A percentile compares a stretch with the other conserved stretches of the same genome.
phyloP scores from a whole-genome alignment of 2,113 vertebrate genomes.

The Regulus satrapa region DNA sequence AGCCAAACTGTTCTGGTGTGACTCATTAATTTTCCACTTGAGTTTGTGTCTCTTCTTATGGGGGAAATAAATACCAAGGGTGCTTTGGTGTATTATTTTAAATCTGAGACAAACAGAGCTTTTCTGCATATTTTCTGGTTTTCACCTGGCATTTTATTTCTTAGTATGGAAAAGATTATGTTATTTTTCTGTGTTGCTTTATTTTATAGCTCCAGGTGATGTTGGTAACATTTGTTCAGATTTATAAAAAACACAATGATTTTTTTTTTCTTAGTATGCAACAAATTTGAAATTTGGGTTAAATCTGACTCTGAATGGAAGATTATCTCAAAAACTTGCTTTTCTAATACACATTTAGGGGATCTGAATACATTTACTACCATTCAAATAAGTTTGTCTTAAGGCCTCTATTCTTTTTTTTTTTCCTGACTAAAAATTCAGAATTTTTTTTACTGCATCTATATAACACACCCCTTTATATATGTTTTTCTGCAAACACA shows the following conservation, averaged over 20 bases:
- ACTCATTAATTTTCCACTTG: slow-evolving; percentile 18
- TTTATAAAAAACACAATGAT: background rate
- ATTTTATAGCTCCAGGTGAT: background rate
- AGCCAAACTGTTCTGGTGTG: background rate
- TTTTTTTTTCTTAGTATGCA: background rate
- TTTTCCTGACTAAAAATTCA: background rate
- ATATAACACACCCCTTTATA: background rate
- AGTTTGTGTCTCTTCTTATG: background rate
- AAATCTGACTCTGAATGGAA: background rate
- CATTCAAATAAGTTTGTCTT: background rate
- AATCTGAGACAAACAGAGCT: background rate
- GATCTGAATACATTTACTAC: background rate
- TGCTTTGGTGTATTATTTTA: background rate
- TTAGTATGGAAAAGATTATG: background rate
- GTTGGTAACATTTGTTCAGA: background rate
- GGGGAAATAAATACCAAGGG: background rate
- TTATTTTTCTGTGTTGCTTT: background rate
- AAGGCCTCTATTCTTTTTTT: background rate
- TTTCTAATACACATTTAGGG: background rate
- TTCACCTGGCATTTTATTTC: background rate
- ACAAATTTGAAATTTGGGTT: background rate
- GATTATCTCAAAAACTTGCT: background rate
- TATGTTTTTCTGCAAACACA: background rate
- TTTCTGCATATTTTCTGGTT: background rate
- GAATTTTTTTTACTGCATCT: background rate